phyloP scores from a whole-genome alignment of 1,140 invertebrate genomes.

The Drosophila novamexicana region DNA sequence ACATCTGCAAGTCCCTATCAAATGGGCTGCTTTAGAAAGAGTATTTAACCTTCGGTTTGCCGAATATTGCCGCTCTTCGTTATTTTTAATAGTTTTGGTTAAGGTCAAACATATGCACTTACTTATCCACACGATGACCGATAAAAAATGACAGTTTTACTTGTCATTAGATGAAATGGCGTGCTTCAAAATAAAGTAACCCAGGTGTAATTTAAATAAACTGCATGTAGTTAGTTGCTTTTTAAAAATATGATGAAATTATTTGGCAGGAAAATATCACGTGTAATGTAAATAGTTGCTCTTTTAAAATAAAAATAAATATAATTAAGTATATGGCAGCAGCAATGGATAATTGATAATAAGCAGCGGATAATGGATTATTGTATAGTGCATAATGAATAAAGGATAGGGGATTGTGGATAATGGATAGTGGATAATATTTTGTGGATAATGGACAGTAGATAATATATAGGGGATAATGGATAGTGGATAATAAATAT shows the following conservation, averaged over 20 bases:
- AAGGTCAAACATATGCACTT: not conserved
- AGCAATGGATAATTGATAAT: no score
- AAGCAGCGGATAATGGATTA: no score
- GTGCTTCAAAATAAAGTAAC: constrained; percentile 5
- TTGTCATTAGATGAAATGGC: constrained; percentile 24
- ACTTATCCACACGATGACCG: constrained; percentile 41
- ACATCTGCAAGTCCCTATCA: no score
- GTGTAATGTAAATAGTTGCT: no score
- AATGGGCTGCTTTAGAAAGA: no score
- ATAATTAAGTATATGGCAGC: no score
- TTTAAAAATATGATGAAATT: constrained; percentile 15
- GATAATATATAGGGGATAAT: no score
- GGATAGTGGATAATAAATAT: no score
- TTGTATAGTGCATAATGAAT: not conserved
- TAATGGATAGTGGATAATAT: not conserved
- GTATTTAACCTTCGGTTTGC: no score
- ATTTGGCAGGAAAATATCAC: not conserved
- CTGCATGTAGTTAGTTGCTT: constrained; percentile 44
- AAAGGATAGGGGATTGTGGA: not conserved
- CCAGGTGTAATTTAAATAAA: constrained; percentile 15
- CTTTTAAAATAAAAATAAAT: no score
- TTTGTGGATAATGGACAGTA: not conserved
- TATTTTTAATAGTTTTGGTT: no score
- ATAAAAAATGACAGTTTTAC: constrained; percentile 23
- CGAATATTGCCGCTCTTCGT: no score